Evolutionary conservation across 2,113 vertebrate genomes (phyloP).

Genomic region (Hyaena hyaena): DNA sequence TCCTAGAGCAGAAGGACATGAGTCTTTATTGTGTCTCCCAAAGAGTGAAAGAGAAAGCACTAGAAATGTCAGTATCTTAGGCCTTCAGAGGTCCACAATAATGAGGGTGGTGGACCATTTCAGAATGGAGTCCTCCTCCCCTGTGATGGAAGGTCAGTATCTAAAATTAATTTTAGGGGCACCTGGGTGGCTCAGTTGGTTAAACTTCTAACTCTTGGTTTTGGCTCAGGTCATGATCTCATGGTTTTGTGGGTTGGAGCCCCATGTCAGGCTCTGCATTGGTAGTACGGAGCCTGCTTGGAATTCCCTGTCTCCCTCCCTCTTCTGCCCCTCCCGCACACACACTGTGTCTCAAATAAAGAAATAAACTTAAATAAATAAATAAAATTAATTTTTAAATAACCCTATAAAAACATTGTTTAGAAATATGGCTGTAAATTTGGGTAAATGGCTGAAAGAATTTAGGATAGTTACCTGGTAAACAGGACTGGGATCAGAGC

Average conservation of each 20-base stretch:
- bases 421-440: slow-evolving; percentile 11
- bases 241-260: no score
- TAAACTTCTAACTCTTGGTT: no score
- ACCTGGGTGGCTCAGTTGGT: no score
- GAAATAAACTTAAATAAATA: no score
- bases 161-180: background rate
- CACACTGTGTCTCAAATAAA: no score
- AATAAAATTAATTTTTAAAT: background rate
- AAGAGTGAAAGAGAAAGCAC: background rate
- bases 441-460: background rate
- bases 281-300: no score
- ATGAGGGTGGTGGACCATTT: background rate
- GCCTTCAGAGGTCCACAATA: background rate
- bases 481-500: background rate
- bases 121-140: background rate
- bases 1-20: background rate
- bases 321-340: no score
- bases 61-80: background rate
- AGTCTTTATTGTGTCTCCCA: background rate
- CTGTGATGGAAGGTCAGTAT: background rate
- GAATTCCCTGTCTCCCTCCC: no score
- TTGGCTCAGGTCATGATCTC: no score
- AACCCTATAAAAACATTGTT: background rate
- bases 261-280: no score
- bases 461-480: background rate